Base-by-base conservation (phyloP, 2,888 invertebrate genomes). In the Oligia fasciuncula region DNA sequence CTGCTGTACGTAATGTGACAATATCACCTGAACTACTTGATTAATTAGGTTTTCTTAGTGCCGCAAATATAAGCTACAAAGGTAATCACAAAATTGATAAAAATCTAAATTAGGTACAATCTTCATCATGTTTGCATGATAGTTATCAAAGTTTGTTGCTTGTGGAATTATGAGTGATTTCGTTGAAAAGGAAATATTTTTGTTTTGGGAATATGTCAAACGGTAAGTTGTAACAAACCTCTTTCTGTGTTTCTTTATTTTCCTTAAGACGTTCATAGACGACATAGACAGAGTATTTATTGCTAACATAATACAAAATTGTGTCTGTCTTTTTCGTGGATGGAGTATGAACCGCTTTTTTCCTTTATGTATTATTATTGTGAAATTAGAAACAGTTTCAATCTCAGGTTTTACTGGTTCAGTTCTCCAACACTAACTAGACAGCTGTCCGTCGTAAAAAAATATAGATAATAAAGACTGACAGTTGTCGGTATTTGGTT, bases 191-290 rank as follows among this genome's bases (percentile, higher is more conserved):
- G 97, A 97, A 87, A 95, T 97, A 76, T 92, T 93, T 80, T 83
- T 96, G 83, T 96, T 97, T 90, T 96, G 97, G 96, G 96, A 97
- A 89, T 97, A 96, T 84, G 94, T 97, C 1, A 96, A 96, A 90
- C 93, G 95, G 96, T 96, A 89, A 95, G 95, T 91, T 69, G 29
- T 57, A 66, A 60, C 23, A 68, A 72, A 77, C 79, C 72, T 86
- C 49, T 77, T 84, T 66, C 17, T 83, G 23, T 43, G 46, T 40
- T 49, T 40, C 43, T 49, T 51, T 71, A 54, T 40, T 46, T 54
- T 35, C 6, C 2, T 6, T 19, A 43, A 13, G 11, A 73, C 40
- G 19, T 63, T 71, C 69, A 66, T 66, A 73, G 54, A 73, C 14
- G 62, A 73, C 69, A 66, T 66, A 73, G 54, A 73, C 14, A 66